Percentiles rank a stretch among this genome's conserved stretches.
Conservation (phyloP, 2,888 invertebrate species). For the Cremastinae sp. region DNA sequence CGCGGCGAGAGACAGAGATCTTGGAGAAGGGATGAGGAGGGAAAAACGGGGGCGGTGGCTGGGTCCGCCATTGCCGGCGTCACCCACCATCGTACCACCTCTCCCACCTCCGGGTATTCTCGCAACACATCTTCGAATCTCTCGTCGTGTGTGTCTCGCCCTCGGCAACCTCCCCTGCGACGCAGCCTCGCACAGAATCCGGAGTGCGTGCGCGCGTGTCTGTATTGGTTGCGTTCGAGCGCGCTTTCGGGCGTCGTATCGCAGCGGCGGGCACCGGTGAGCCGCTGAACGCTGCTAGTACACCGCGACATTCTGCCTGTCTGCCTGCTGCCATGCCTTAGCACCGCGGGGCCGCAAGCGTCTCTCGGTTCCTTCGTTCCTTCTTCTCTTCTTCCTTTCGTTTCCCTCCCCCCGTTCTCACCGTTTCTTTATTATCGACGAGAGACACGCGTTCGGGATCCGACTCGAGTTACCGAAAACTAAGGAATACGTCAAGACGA, state of each 20-base stretch:
- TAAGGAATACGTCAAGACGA: slow-evolving; percentile 24
- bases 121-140: slow-evolving; percentile 68
- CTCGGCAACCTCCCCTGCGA: slow-evolving; percentile 64
- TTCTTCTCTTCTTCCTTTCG: slow-evolving; percentile 64
- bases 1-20: slow-evolving; percentile 61
- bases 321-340: slow-evolving; percentile 77
- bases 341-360: slow-evolving; percentile 71
- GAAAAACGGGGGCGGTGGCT: slow-evolving; percentile 80
- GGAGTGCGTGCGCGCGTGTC: slow-evolving; percentile 1
- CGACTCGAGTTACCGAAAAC: slow-evolving; percentile 1
- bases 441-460: slow-evolving; percentile 12
- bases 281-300: slow-evolving; percentile 75
- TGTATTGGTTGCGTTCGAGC: slow-evolving; percentile 74
- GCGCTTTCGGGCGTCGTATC: slow-evolving; percentile 59
- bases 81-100: slow-evolving; percentile 75
- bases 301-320: slow-evolving; percentile 74
- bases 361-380: slow-evolving; percentile 67
- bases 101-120: slow-evolving; percentile 70
- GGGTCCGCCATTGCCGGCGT: slow-evolving; percentile 85
- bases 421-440: slow-evolving; percentile 14
- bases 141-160: slow-evolving; percentile 42
- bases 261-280: slow-evolving; percentile 71
- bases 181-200: slow-evolving; percentile 16
- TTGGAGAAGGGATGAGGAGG: slow-evolving; percentile 65
- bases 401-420: slow-evolving; percentile 67